phyloP scores from a whole-genome alignment of 2,888 invertebrate genomes.

The Antheraea yamamai region DNA sequence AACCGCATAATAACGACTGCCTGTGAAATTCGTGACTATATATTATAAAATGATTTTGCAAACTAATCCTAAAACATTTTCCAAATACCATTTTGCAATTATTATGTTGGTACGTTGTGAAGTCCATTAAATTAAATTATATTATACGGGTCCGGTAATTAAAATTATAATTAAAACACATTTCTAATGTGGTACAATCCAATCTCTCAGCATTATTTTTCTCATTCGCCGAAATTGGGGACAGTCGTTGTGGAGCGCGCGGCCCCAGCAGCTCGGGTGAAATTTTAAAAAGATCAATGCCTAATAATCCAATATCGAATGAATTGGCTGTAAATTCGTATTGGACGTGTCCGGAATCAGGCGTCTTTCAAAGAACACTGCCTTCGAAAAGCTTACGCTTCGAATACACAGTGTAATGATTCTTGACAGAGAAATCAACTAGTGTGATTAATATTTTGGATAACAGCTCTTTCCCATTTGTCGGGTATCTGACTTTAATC shows the following conservation, averaged over 20 bases:
- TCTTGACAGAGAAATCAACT: slow-evolving; percentile 3
- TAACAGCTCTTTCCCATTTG: no score
- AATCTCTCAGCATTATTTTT: slow-evolving; percentile 66
- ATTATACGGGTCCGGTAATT: background rate
- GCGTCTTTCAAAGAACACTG: slow-evolving; percentile 34
- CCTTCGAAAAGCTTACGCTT: slow-evolving; percentile 45
- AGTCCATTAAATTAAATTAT: background rate
- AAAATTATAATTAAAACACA: background rate
- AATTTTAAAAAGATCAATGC: slow-evolving; percentile 77
- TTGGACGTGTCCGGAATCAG: slow-evolving; percentile 63
- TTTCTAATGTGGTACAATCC: slow-evolving; percentile 55
- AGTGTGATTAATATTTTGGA: no score
- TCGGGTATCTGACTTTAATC: no score
- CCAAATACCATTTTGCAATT: no score
- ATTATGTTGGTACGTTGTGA: background rate
- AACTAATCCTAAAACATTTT: no score
- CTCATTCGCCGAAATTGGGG: slow-evolving; percentile 61
- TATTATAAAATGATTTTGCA: no score
- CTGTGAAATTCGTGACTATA: no score
- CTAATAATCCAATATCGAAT: slow-evolving; percentile 80
- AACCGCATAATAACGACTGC: no score
- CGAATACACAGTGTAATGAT: slow-evolving; percentile 29
- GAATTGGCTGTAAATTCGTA: slow-evolving; percentile 78
- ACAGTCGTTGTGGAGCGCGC: slow-evolving; percentile 36
- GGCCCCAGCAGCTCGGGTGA: slow-evolving; percentile 38